Conservation (phyloP, 2,888 invertebrate genomes). For the Cenopis cana region DNA sequence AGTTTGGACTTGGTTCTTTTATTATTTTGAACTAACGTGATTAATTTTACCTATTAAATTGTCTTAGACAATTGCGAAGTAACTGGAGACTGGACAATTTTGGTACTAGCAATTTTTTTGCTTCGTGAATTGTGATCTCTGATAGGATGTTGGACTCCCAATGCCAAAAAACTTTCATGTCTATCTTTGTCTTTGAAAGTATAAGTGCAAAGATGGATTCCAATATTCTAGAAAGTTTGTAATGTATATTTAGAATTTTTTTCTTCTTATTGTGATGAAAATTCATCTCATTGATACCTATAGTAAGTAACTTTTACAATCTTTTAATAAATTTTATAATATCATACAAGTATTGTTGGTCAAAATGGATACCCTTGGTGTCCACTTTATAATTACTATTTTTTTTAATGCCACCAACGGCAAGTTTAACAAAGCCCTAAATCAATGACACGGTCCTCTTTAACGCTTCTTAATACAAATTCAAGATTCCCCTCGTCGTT, state of each 20-base stretch:
- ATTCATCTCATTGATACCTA: too few species aligned
- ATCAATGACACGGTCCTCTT: conserved; percentile 58
- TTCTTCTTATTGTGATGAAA: too few species aligned
- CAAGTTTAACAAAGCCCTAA: conserved; percentile 48
- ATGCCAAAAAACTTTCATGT: background rate
- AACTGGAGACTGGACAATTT: background rate
- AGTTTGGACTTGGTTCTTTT: background rate
- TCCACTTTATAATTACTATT: background rate
- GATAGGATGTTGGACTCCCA: background rate
- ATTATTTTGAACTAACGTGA: background rate
- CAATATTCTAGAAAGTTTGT: too few species aligned
- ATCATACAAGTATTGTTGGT: too few species aligned
- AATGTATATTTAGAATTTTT: too few species aligned
- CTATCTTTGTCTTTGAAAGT: background rate
- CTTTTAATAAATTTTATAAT: too few species aligned
- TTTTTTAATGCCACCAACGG: conserved; percentile 32
- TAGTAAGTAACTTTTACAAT: too few species aligned
- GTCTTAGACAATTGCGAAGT: background rate
- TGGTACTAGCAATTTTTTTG: background rate
- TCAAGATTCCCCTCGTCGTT: conserved; percentile 49
- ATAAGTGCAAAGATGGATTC: too few species aligned
- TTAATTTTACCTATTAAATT: background rate
- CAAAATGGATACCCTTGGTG: too few species aligned
- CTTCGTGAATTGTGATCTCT: background rate
- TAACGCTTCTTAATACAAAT: conserved; percentile 55